phyloP scores from a whole-genome alignment of 1,140 invertebrate genomes.

The Apis cerana region DNA sequence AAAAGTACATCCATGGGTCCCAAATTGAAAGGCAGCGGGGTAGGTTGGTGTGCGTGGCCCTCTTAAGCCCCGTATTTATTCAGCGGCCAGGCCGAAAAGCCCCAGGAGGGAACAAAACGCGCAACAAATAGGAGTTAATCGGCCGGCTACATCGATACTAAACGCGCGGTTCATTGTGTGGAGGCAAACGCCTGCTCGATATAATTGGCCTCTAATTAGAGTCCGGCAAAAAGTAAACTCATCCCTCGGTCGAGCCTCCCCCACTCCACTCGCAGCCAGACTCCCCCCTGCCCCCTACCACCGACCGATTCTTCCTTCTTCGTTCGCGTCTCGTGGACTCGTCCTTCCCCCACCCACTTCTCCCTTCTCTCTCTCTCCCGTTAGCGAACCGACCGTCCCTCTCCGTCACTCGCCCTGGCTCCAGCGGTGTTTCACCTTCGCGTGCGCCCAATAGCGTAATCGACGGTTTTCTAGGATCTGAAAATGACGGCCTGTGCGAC shows the following conservation, averaged over 20 bases:
- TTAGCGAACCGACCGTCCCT: no score
- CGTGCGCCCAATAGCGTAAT: constrained; percentile 29
- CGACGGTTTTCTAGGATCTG: background rate
- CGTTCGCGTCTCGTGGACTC: constrained; percentile 17
- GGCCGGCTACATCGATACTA: constrained; percentile 70
- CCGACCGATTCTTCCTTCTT: constrained; percentile 14
- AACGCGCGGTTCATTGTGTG: constrained; percentile 72
- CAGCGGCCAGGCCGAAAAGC: constrained; percentile 59
- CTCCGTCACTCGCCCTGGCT: background rate
- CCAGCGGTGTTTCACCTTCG: constrained; percentile 19
- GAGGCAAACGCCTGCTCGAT: constrained; percentile 73
- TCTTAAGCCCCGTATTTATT: constrained; percentile 69
- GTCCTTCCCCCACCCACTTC: constrained; percentile 36
- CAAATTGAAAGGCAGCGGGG: constrained; percentile 17
- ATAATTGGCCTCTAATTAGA: constrained; percentile 76
- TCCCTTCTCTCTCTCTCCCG: background rate
- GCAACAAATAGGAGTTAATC: constrained; percentile 74
- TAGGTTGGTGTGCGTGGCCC: constrained; percentile 50
- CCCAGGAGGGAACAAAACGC: constrained; percentile 68
- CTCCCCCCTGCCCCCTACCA: background rate
- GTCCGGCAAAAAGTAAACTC: constrained; percentile 71
- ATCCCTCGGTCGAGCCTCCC: constrained; percentile 46
- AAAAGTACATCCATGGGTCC: background rate
- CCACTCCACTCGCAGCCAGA: background rate
- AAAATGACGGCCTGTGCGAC: background rate